Conservation (phyloP, 2,888 invertebrate species). For the Nebria brevicollis region DNA sequence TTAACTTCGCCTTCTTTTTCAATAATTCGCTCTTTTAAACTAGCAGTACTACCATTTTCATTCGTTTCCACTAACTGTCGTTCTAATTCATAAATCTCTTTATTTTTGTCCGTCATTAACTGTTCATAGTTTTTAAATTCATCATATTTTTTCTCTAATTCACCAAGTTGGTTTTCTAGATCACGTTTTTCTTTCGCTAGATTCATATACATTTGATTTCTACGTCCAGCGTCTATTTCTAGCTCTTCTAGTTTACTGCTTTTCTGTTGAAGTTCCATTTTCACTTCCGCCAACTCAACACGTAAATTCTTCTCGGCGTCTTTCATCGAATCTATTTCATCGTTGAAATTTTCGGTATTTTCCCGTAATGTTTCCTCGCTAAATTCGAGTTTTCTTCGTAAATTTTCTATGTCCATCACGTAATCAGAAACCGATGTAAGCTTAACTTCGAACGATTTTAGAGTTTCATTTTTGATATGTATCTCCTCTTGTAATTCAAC, state of each 20-base stretch:
- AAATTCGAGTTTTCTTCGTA: conserved; percentile 67
- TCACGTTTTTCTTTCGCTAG: conserved; percentile 69
- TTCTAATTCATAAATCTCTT: conserved; percentile 64
- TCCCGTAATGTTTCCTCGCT: conserved; percentile 67
- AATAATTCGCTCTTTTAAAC: conserved; percentile 58
- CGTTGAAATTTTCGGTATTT: conserved; percentile 62
- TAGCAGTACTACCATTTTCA: conserved; percentile 55
- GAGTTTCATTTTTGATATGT: conserved; percentile 67
- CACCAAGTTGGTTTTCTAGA: conserved; percentile 65
- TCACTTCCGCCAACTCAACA: conserved; percentile 69
- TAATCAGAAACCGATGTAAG: conserved; percentile 62
- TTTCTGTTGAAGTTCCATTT: conserved; percentile 67
- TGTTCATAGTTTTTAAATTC: conserved; percentile 67
- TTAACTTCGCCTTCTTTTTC: conserved; percentile 62
- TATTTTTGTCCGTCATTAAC: conserved; percentile 67
- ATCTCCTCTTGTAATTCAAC: conserved; percentile 68
- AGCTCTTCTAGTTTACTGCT: conserved; percentile 66
- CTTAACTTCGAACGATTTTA: conserved; percentile 70
- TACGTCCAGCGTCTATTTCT: conserved; percentile 68
- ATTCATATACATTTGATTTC: conserved; percentile 69
- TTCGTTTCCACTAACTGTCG: conserved; percentile 58
- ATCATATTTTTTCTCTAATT: conserved; percentile 65
- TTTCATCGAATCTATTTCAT: conserved; percentile 67
- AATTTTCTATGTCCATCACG: conserved; percentile 67
- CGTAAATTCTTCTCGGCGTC: conserved; percentile 65